These are phyloP conservation scores for Lordiphosa andalusiaca DNA, from an alignment of 2,888 invertebrate species.

Conservation along the genomic window DNA sequence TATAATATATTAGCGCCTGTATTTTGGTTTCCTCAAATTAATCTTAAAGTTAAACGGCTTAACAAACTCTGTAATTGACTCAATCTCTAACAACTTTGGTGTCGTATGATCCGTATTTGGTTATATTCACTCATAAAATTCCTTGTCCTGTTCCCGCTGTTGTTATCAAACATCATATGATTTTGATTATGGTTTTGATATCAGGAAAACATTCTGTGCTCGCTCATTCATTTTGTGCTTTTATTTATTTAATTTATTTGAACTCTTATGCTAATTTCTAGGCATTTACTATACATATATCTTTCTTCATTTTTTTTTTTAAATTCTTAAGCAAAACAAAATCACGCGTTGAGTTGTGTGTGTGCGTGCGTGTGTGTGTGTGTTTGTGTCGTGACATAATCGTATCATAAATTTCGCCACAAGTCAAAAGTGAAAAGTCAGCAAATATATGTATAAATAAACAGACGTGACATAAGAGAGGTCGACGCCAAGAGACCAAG, in stretches of 20 bases:
- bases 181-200: constrained; percentile 4
- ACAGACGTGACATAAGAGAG: constrained; percentile 59
- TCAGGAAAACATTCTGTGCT: not conserved
- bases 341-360: constrained; percentile 1
- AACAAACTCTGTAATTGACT: no score
- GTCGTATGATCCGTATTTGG: no score
- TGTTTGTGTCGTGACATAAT: constrained; percentile 10
- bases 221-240: constrained; percentile 4
- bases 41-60: no score
- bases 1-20: no score
- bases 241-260: constrained; percentile 52
- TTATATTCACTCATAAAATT: no score
- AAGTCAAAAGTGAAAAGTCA: constrained; percentile 6
- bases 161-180: no score
- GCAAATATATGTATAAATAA: constrained; percentile 9
- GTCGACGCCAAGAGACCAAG: constrained; percentile 39
- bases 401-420: constrained; percentile 10
- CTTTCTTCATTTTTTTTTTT: constrained; percentile 1
- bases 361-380: not conserved
- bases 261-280: constrained; percentile 60
- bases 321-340: constrained; percentile 1
- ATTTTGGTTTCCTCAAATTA: no score
- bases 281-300: constrained; percentile 36
- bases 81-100: no score
- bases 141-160: no score